phyloP scores from a whole-genome alignment of 1,140 invertebrate species.

The Chymomyza costata region DNA sequence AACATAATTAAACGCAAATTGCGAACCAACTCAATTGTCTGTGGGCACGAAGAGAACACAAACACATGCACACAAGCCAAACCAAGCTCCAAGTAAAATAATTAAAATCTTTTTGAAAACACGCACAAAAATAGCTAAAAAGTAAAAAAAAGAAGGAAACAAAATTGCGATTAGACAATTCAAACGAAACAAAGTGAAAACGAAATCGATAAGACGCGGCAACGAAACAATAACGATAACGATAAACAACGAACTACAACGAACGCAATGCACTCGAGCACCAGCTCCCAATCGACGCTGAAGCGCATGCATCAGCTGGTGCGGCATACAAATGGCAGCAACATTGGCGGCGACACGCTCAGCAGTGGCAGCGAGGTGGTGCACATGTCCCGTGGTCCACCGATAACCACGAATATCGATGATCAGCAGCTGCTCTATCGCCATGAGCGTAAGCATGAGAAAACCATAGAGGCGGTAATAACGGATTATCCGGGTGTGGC shows the following conservation, averaged over 20 bases:
- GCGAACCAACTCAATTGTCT: slow-evolving; percentile 47
- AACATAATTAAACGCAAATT: slow-evolving; percentile 68
- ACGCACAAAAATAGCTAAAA: slow-evolving; percentile 46
- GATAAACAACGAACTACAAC: slow-evolving; percentile 25
- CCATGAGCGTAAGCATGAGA: slow-evolving; percentile 67
- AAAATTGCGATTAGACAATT: slow-evolving; percentile 21
- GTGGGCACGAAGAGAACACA: slow-evolving; percentile 32
- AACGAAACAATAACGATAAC: slow-evolving; percentile 25
- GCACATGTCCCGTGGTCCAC: slow-evolving; percentile 76
- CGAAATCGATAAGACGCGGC: not conserved
- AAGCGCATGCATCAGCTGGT: slow-evolving; percentile 57
- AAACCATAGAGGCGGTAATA: slow-evolving; percentile 70
- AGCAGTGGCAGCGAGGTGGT: slow-evolving; percentile 54
- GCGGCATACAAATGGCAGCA: slow-evolving; percentile 76
- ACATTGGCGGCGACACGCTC: slow-evolving; percentile 27
- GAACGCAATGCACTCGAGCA: slow-evolving; percentile 45
- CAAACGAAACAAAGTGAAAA: slow-evolving; percentile 31
- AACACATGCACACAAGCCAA: no score
- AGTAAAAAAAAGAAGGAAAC: slow-evolving; percentile 11
- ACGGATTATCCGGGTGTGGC: slow-evolving; percentile 66
- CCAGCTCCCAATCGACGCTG: slow-evolving; percentile 54
- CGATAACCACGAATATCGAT: slow-evolving; percentile 78
- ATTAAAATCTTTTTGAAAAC: slow-evolving; percentile 57
- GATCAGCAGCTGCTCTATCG: slow-evolving; percentile 61
- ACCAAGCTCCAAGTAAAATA: slow-evolving; percentile 30